Percentiles rank a stretch among this genome's conserved stretches.
Conservation (phyloP, 2,113 vertebrate species). For the Notarius quadriscutis region DNA sequence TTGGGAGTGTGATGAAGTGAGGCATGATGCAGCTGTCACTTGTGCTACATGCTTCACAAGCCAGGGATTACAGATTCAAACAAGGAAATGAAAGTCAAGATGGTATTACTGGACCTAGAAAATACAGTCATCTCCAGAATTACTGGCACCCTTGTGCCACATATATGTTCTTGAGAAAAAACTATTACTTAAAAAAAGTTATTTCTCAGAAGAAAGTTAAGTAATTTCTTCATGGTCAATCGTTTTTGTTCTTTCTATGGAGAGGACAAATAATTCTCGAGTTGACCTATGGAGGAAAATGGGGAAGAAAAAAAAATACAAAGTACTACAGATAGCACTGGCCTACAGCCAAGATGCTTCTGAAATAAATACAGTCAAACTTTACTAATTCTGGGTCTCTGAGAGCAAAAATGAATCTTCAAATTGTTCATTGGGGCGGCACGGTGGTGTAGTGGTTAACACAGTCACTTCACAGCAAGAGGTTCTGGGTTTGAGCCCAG, state of each 20-base stretch:
- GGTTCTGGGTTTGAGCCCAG: no score
- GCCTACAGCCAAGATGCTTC: neutral
- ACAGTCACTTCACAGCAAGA: no score
- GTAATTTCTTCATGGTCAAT: neutral
- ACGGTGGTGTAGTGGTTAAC: no score
- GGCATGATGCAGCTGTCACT: slow-evolving; percentile 70
- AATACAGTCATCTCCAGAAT: neutral
- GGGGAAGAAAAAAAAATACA: slow-evolving; percentile 54
- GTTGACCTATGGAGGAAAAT: neutral
- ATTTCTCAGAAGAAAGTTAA: neutral
- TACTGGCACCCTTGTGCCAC: neutral
- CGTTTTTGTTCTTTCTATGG: neutral
- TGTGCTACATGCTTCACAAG: slow-evolving; percentile 52
- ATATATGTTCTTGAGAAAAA: neutral
- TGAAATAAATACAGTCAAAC: no score
- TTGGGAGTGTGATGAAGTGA: slow-evolving; percentile 63
- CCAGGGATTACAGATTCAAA: slow-evolving; percentile 41
- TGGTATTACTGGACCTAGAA: slow-evolving; percentile 48
- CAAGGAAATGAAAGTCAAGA: slow-evolving; percentile 46
- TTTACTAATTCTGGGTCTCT: no score
- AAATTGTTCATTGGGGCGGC: no score
- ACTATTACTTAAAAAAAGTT: neutral
- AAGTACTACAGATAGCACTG: slow-evolving; percentile 55
- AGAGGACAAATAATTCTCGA: neutral
- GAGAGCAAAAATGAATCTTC: no score